Evolutionary conservation across 1,140 invertebrate genomes (phyloP).

Genomic region (Megalonaias nervosa): DNA sequence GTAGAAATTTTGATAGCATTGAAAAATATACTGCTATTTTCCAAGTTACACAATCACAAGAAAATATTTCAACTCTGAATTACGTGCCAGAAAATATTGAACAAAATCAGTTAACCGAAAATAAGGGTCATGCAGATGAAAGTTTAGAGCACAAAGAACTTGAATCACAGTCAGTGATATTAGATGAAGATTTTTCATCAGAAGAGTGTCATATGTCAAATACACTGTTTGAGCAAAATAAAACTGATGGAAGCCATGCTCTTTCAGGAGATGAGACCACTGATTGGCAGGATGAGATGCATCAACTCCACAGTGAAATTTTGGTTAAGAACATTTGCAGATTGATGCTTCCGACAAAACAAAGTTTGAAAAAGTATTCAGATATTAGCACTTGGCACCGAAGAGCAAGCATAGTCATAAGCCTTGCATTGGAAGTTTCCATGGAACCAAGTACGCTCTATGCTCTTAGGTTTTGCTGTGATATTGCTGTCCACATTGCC

Average conservation of each 20-base stretch:
- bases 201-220: neutral
- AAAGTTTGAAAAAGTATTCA: neutral
- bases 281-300: neutral
- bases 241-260: neutral
- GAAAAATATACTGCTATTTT: too few relatives aligned
- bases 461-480: constrained; percentile 10
- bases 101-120: too few relatives aligned
- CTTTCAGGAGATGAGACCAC: neutral
- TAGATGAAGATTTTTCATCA: neutral
- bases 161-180: neutral
- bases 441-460: neutral
- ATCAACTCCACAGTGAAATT: neutral
- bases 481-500: neutral
- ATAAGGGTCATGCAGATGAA: too few relatives aligned
- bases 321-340: constrained; percentile 5
- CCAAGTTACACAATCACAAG: too few relatives aligned
- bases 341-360: neutral
- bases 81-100: too few relatives aligned
- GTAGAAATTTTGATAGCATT: too few relatives aligned
- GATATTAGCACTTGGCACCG: neutral
- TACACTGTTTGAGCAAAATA: neutral
- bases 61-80: too few relatives aligned
- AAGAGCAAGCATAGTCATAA: neutral
- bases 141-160: too few relatives aligned
- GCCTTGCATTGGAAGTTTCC: constrained; percentile 4